Evolutionary conservation across 1,140 invertebrate species (phyloP).

Genomic region (Pissodes strobi): DNA sequence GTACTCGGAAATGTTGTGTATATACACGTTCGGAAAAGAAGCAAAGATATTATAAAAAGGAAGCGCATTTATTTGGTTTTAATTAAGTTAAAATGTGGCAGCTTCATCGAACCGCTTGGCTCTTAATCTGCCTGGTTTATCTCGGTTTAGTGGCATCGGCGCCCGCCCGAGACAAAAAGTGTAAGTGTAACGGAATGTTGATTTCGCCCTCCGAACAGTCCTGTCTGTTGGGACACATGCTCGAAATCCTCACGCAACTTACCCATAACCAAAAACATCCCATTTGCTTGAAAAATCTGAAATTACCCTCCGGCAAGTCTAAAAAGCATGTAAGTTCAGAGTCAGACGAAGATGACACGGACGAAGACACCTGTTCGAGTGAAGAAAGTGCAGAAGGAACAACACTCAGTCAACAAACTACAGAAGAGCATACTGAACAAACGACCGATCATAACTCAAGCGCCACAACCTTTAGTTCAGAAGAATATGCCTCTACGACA

Average conservation of each 20-base stretch:
- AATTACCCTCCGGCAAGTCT: neutral
- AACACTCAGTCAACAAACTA: too few relatives aligned
- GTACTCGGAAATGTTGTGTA: too few relatives aligned
- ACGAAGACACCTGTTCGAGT: too few relatives aligned
- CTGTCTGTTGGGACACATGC: conserved; percentile 36
- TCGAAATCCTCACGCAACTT: conserved; percentile 35
- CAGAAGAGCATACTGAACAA: too few relatives aligned
- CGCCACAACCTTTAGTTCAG: neutral
- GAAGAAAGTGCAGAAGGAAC: too few relatives aligned
- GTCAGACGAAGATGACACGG: too few relatives aligned
- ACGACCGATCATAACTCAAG: neutral
- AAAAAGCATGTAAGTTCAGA: too few relatives aligned
- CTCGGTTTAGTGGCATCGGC: conserved; percentile 5
- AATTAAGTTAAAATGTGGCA: conserved; percentile 1
- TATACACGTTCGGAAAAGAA: neutral
- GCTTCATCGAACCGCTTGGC: neutral
- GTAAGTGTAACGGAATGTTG: conserved; percentile 7
- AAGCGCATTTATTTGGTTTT: neutral
- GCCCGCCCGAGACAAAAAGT: conserved; percentile 17
- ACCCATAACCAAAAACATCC: conserved; percentile 29
- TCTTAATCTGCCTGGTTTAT: neutral
- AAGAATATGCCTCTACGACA: too few relatives aligned
- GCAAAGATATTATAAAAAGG: neutral
- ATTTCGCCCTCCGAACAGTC: conserved; percentile 35
- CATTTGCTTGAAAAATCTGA: neutral